Evolutionary conservation across 2,797 vertebrate genomes (phyloP).

Genomic region (Tenualosa ilisha): DNA sequence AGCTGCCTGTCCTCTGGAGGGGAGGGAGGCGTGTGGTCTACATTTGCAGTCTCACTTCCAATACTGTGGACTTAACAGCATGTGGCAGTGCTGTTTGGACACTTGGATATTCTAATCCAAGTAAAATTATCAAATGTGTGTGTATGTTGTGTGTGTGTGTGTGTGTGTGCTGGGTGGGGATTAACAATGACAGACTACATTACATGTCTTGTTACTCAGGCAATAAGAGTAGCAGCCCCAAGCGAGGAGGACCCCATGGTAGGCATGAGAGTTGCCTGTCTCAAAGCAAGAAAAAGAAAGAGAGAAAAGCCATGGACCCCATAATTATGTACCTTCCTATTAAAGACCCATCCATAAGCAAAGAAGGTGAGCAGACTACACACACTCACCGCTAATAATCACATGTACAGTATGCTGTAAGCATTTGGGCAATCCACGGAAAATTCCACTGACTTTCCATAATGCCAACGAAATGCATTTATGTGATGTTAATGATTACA

Average conservation of each 20-base stretch:
- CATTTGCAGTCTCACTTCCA: too few species aligned
- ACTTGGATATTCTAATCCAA: background rate
- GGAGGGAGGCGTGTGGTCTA: too few species aligned
- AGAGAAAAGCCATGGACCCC: constrained; percentile 23
- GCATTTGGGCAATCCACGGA: too few species aligned
- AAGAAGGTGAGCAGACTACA: constrained; percentile 38
- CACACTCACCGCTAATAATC: too few species aligned
- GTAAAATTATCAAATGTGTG: background rate
- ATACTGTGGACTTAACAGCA: too few species aligned
- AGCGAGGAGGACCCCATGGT: background rate
- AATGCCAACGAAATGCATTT: too few species aligned
- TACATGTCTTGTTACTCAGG: constrained; percentile 16
- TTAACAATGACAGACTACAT: background rate
- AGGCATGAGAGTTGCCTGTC: background rate
- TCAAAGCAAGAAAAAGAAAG: constrained; percentile 12
- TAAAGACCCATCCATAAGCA: constrained; percentile 40
- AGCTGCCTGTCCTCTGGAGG: too few species aligned
- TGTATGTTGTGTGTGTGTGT: background rate
- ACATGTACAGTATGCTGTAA: too few species aligned
- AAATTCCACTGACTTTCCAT: too few species aligned
- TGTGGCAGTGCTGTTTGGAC: background rate
- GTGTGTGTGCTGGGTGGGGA: background rate
- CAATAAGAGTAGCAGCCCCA: background rate
- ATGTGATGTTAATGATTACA: too few species aligned
- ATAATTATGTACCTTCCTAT: constrained; percentile 33